Evolutionary conservation across 2,797 vertebrate species (phyloP), one percentile per base, ranked within the genome.

Genomic region (Coregonus sp.): DNA sequence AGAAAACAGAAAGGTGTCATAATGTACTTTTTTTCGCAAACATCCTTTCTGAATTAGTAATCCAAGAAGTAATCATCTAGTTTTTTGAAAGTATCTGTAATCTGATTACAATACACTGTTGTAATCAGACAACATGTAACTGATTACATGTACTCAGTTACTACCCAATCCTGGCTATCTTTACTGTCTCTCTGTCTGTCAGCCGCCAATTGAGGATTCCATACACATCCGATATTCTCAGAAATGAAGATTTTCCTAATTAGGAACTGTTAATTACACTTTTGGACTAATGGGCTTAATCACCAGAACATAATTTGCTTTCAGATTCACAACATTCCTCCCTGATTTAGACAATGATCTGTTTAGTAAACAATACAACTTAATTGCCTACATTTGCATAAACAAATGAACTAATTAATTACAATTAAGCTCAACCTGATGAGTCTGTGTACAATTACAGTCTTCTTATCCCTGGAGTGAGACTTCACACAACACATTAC

Each of bases 351-450:
- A 76, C 83, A 84, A 84, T 88, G 75, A 88, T 90, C 80, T 84
- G 82, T 88, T 90, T 89, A 86, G 81, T 84, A 89, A 88, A 88
- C 87, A 89, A 90, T 87, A 87, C 83, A 77, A 88, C 87, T 90
- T 90, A 89, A 90, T 90, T 89, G 84, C 87, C 80, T 73, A 81
- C 71, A 89, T 89, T 88, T 88, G 87, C 88, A 89, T 89, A 87
- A 86, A 86, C 85, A 89, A 89, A 90, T 87, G 84, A 88, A 86
- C 82, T 90, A 89, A 89, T 89, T 90, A 89, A 89, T 89, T 90
- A 87, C 84, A 82, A 86, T 78, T 76, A 88, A 79, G 79, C 81
- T 73, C 80, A 77, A 84, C 78, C 85, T 82, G 85, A 88, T 85
- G 85, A 88, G 82, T 82, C 76, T 79, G 74, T 85, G 84, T 82